phyloP scores from a whole-genome alignment of 2,113 vertebrate genomes.

The Corythornis madagascariensis region DNA sequence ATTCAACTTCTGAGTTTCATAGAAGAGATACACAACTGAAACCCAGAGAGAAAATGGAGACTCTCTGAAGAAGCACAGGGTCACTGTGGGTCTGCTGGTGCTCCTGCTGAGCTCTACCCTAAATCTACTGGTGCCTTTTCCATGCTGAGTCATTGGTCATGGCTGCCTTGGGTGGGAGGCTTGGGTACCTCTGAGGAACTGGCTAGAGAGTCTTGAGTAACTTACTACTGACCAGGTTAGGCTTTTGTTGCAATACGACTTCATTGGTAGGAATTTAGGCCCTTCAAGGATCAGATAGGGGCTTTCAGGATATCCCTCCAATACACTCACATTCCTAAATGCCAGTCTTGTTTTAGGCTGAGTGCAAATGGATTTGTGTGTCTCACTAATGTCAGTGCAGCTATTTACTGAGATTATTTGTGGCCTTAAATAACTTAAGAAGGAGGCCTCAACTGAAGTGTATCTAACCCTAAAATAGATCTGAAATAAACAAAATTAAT shows the following conservation, averaged over 20 bases:
- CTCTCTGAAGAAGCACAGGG: not conserved
- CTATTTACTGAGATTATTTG: not conserved
- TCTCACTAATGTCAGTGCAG: not conserved
- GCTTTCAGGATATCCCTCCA: not conserved
- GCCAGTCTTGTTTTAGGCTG: not conserved
- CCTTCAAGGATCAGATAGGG: not conserved
- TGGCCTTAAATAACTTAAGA: not conserved
- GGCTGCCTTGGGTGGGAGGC: not conserved
- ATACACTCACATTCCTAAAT: not conserved
- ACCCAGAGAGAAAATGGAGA: not conserved
- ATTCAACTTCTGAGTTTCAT: not conserved
- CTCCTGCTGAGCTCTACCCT: not conserved
- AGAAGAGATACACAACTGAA: not conserved
- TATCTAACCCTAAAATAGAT: not conserved
- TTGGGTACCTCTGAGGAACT: not conserved
- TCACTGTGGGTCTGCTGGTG: not conserved
- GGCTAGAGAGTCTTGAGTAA: not conserved
- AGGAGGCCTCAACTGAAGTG: not conserved
- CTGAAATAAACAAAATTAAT: not conserved
- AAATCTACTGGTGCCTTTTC: not conserved
- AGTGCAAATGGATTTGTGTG: not conserved
- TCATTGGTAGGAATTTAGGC: not conserved
- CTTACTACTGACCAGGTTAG: not conserved
- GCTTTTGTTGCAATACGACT: not conserved
- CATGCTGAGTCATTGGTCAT: accelerated